These are phyloP conservation scores for Melieria picta DNA, from an alignment of 2,888 invertebrate genomes.

Conservation along the genomic window DNA sequence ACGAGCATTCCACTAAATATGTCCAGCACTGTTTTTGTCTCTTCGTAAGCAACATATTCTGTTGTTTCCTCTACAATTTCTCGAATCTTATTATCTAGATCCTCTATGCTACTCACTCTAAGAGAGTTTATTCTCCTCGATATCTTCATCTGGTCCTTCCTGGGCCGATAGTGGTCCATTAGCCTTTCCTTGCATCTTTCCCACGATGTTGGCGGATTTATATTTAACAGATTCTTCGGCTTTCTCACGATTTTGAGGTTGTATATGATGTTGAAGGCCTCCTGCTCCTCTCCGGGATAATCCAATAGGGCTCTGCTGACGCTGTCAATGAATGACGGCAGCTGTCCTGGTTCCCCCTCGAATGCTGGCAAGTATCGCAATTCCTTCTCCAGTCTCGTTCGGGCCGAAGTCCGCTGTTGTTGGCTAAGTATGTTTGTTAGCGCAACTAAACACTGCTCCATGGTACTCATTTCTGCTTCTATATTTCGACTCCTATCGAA, in stretches of 20 bases:
- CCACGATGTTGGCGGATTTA: conserved; percentile 14
- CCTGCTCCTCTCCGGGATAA: background rate
- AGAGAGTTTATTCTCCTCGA: conserved; percentile 19
- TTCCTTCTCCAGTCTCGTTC: background rate
- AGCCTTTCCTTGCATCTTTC: conserved; percentile 8
- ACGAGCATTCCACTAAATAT: too few species aligned
- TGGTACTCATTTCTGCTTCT: too few species aligned
- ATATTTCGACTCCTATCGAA: too few species aligned
- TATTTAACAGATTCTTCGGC: conserved; percentile 19
- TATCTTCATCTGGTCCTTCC: conserved; percentile 17
- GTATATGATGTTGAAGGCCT: conserved; percentile 20
- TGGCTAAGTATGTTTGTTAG: background rate
- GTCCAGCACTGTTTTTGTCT: too few species aligned
- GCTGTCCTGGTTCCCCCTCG: background rate
- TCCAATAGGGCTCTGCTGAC: background rate
- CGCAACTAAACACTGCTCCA: background rate
- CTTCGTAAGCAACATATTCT: too few species aligned
- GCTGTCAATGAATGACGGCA: background rate
- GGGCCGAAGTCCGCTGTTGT: background rate
- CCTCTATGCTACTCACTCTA: background rate
- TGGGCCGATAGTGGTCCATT: conserved; percentile 20
- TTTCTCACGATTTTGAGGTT: conserved; percentile 25
- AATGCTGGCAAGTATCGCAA: background rate
- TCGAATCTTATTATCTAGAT: too few species aligned
- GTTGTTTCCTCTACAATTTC: too few species aligned